phyloP scores from a whole-genome alignment of 2,888 invertebrate genomes.

The Dicyrtomina minuta region DNA sequence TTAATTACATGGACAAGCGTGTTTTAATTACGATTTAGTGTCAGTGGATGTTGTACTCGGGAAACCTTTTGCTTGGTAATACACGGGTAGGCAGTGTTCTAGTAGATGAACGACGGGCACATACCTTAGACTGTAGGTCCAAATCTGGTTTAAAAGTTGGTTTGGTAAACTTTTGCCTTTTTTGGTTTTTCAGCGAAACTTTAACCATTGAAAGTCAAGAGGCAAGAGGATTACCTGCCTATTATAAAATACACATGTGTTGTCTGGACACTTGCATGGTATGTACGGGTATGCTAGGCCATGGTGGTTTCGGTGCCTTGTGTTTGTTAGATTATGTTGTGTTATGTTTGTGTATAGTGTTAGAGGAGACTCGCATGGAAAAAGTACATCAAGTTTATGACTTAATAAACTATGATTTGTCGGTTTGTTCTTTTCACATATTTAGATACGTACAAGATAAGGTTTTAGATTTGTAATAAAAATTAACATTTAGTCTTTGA shows the following conservation, averaged over 20 bases:
- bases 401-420: conserved; percentile 27
- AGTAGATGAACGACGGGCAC: no score
- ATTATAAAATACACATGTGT: not conserved
- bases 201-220: not conserved
- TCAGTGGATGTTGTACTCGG: no score
- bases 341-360: no score
- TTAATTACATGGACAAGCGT: no score
- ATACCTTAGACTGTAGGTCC: no score
- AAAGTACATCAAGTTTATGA: conserved; percentile 15
- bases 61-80: no score
- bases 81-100: no score
- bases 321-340: no score
- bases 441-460: conserved; percentile 31
- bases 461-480: conserved; percentile 22
- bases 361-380: not conserved
- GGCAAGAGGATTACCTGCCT: not conserved
- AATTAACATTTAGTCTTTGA: conserved; percentile 16
- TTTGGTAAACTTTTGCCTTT: no score
- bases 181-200: no score
- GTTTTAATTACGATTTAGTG: no score
- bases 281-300: not conserved
- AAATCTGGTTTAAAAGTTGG: no score
- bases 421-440: conserved; percentile 28
- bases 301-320: not conserved
- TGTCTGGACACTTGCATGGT: not conserved